phyloP scores from a whole-genome alignment of 2,113 vertebrate species.

The Alaudala cheleensis region DNA sequence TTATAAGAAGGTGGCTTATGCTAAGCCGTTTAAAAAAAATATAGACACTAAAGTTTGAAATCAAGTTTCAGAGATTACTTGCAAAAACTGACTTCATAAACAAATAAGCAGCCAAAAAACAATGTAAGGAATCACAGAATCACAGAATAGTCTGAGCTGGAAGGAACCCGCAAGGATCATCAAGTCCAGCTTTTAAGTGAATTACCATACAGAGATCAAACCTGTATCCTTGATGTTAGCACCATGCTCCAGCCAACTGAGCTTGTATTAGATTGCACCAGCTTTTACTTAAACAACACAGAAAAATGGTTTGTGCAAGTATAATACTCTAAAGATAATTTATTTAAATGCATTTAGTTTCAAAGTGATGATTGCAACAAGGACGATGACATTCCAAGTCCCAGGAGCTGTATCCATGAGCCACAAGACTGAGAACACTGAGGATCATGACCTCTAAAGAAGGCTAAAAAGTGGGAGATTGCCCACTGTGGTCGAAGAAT shows the following conservation, averaged over 20 bases:
- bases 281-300: neutral
- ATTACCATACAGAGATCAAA: accelerated
- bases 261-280: neutral
- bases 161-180: neutral
- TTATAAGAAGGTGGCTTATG: neutral
- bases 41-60: neutral
- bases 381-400: neutral
- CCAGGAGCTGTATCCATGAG: neutral
- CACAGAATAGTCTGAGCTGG: neutral
- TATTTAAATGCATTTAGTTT: neutral
- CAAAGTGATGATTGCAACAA: neutral
- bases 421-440: neutral
- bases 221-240: neutral
- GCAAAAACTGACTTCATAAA: neutral
- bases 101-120: neutral
- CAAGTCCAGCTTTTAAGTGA: neutral
- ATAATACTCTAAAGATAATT: neutral
- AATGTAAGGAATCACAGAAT: neutral
- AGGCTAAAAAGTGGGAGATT: neutral
- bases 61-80: neutral
- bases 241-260: neutral
- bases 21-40: neutral
- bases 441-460: neutral
- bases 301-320: neutral
- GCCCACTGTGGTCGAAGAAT: neutral